Evolutionary conservation across 2,797 vertebrate species (phyloP), one percentile per base, ranked within the genome.

Genomic region (Streptopelia turtur): DNA sequence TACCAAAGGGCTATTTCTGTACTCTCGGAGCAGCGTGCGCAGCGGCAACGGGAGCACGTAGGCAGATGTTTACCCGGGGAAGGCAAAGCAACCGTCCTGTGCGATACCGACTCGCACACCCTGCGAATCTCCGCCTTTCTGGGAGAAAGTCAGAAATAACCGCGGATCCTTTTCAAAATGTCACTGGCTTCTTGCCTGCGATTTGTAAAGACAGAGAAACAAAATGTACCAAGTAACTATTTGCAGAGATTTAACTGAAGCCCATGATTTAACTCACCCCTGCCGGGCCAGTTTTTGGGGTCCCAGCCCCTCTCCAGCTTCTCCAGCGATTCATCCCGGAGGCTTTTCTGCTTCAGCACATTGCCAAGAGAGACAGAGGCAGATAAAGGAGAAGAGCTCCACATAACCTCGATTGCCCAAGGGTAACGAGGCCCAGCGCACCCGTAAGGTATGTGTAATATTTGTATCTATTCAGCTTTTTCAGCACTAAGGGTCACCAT

Each of bases 361-460:
- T 87, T 74, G 68, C 60, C 0, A 7, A 56, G 87, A 91, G 87
- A 97, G 94, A 91, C 94, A 93, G 87, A 81, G 94, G 93, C 84
- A 8, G 78, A 75, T 89, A 87, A 78, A 72, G 89, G 61, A 86
- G 94, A 94, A 81, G 83, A 93, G 86, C 82, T 82, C 52, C 89
- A 79, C 57, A 7, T 92, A 91, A 97, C 97, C 96, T 97, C 96
- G 94, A 96, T 97, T 97, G 97, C 89, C 95, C 81, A 50, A 90
- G 92, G 96, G 95, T 87, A 93, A 96, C 69, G 68, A 89, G 92
- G 75, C 96, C 91, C 95, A 72, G 85, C 15, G 79, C 72, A 65
- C 90, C 89, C 82, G 80, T 66, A 89, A 64, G 84, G 79, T 75
- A 53, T 39, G 9, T 64, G 70, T 37, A 49, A 50, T 77, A 33